Percentiles rank a stretch among this genome's conserved stretches.
These are phyloP conservation scores for Calameuta filiformis DNA, from an alignment of 2,888 invertebrate species.

Conservation along the genomic window DNA sequence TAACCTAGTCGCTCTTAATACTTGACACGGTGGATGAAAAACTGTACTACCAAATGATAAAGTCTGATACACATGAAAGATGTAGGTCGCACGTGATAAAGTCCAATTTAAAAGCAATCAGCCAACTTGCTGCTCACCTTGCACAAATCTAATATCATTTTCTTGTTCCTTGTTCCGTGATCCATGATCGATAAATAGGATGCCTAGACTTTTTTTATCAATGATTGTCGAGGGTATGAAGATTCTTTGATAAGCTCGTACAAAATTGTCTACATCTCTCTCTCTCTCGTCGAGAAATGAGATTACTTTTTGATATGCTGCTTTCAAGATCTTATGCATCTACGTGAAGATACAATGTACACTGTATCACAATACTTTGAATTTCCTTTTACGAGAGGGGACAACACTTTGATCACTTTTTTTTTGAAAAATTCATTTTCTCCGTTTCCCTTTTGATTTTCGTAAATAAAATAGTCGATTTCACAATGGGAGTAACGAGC, in stretches of 20 bases:
- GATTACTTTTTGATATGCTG: not conserved
- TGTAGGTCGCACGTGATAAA: constrained; percentile 35
- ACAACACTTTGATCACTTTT: not conserved
- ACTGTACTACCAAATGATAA: not conserved
- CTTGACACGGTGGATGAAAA: not conserved
- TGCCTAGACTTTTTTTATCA: not conserved
- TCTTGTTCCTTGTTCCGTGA: not conserved
- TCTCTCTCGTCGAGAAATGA: not conserved
- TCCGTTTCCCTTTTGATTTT: not conserved
- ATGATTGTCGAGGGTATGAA: not conserved
- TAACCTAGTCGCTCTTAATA: not conserved
- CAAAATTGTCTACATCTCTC: not conserved
- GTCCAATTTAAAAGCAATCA: constrained; percentile 43
- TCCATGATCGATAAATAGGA: not conserved
- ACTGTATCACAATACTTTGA: not conserved
- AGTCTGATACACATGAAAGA: not conserved
- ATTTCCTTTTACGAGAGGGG: not conserved
- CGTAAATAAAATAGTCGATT: not conserved
- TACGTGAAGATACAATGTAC: not conserved
- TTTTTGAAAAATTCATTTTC: not conserved
- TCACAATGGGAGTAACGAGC: not conserved
- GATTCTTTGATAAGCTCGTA: not conserved
- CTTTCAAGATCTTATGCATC: not conserved
- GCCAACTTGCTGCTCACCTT: not conserved
- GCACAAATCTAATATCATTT: not conserved